Base-by-base conservation (phyloP, 2,888 invertebrate genomes). In the Netelia inedita region DNA sequence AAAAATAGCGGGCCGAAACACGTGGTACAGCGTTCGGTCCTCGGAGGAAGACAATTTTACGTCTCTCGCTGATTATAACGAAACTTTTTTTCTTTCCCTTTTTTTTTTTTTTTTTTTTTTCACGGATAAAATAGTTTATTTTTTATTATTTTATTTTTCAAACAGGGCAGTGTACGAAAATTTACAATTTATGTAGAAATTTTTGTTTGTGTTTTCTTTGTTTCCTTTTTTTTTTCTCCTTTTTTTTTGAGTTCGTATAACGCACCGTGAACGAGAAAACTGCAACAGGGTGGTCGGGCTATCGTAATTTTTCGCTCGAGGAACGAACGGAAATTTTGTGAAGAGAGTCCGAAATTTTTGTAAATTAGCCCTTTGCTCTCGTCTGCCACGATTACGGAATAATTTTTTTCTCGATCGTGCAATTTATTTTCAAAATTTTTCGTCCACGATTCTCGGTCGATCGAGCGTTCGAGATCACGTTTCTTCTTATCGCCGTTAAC, bases 251-350 rank as follows among this genome's bases (percentile, higher is more conserved):
- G 14, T 57, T 59, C 21, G 57, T 73, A 63, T 84, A 75, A 80
- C 76, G 80, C 83, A 63, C 80, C 80, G 76, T 84, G 80, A 16
- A 84, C 84, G 73, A 84, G 71, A 55, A 85, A 85, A 41, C 79
- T 82, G 85, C 74, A 79, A 79, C 82, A 73, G 16, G 79, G 84
- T 9, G 76, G 80, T 80, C 65, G 59, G 16, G 76, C 57, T 16
- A 50, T 43, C 69, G 76, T 86, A 35, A 59, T 75, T 65, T 61
- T 46, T 19, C 46, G 16, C 61, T 53, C 66, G 43, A 61, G 41
- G 16, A 50, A 28, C 10, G 55, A 68, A 23, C 19, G 46, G 23
- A 55, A 85, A 82, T 85, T 79, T 85, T n/a, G 74, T 79, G 46
- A 53, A 46, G 19, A 16, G 10, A 63, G 50, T 65, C 78, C 84